These are phyloP conservation scores for Corythornis cristatus DNA, from an alignment of 2,113 vertebrate species.

Conservation along the genomic window DNA sequence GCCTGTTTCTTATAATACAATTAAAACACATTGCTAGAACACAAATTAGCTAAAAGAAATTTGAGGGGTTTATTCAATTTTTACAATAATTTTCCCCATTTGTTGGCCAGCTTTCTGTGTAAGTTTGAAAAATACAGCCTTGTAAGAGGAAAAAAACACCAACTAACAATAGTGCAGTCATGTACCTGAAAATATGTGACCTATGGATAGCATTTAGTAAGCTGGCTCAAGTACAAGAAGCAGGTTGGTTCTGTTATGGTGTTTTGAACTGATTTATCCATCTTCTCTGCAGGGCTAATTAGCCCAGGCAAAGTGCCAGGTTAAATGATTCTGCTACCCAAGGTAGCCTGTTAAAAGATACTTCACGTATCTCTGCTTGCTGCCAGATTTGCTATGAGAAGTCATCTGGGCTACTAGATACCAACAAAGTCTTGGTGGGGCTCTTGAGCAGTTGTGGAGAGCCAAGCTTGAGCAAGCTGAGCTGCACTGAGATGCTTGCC, in stretches of 20 bases:
- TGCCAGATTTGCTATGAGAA: background rate
- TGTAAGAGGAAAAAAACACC: background rate
- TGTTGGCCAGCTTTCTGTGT: background rate
- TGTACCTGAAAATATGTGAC: background rate
- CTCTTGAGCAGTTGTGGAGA: background rate
- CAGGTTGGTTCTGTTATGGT: background rate
- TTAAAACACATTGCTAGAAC: background rate
- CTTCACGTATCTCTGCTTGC: background rate
- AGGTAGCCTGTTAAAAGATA: background rate
- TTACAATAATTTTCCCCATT: background rate
- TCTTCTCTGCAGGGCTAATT: slow-evolving; percentile 9
- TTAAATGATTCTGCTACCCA: background rate
- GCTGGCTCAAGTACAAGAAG: background rate
- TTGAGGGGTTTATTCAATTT: background rate
- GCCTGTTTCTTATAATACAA: background rate
- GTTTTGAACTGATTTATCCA: background rate
- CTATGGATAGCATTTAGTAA: background rate
- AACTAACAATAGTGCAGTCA: rapidly evolving
- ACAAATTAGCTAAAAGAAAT: background rate
- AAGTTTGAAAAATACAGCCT: background rate
- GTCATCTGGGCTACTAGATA: background rate
- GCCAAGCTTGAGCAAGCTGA: background rate
- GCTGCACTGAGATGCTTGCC: rapidly evolving
- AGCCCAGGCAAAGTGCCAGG: background rate
- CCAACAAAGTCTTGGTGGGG: background rate